phyloP scores from a whole-genome alignment of 2,888 invertebrate genomes.

The Ametastegia equiseti region DNA sequence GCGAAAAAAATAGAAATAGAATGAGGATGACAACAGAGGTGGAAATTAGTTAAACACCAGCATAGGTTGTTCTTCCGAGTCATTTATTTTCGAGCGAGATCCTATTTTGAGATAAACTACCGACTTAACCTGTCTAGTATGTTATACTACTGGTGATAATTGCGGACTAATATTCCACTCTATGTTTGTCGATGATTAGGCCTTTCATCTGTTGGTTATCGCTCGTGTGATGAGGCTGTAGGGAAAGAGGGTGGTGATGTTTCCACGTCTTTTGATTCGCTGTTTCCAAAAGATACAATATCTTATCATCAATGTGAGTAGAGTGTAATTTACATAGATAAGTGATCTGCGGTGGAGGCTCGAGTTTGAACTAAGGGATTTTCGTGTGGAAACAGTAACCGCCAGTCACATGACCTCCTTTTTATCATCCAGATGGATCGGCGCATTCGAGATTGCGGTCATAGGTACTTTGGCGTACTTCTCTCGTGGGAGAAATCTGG shows the following conservation, averaged over 20 bases:
- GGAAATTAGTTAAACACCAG: too few relatives aligned
- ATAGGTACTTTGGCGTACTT: constrained; percentile 62
- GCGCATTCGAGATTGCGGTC: constrained; percentile 48
- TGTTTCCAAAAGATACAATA: not conserved
- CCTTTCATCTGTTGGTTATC: not conserved
- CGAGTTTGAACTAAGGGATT: not conserved
- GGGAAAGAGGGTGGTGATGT: not conserved
- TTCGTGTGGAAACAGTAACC: not conserved
- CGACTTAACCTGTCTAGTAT: too few relatives aligned
- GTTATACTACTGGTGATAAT: too few relatives aligned
- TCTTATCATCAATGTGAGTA: not conserved
- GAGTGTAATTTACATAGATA: not conserved
- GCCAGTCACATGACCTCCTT: not conserved
- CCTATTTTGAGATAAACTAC: too few relatives aligned
- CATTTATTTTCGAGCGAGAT: too few relatives aligned
- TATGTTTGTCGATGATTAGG: too few relatives aligned
- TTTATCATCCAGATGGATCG: not conserved
- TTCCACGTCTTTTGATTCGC: not conserved
- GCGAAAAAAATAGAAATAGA: too few relatives aligned
- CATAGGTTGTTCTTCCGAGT: too few relatives aligned
- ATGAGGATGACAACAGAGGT: too few relatives aligned
- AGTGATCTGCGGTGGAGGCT: not conserved
- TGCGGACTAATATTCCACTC: too few relatives aligned
- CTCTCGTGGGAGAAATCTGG: constrained; percentile 59
- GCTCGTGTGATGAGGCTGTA: not conserved